These are phyloP conservation scores for Torymus aiolomorphi DNA, from an alignment of 2,888 invertebrate species.

Conservation along the genomic window DNA sequence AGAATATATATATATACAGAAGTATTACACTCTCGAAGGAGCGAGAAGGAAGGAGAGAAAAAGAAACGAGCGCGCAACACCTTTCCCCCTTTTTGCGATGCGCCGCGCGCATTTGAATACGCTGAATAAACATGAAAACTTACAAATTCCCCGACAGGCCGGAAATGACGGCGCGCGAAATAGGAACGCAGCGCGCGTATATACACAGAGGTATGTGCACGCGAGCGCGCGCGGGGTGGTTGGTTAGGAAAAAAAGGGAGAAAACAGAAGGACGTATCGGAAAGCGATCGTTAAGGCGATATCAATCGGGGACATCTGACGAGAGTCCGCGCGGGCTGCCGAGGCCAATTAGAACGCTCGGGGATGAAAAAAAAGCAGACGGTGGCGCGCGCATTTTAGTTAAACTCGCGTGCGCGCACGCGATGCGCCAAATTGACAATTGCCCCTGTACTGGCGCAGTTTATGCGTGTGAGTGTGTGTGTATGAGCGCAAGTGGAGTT, in stretches of 20 bases:
- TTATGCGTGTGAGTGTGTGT: no score
- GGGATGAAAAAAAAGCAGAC: background rate
- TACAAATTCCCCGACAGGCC: conserved; percentile 47
- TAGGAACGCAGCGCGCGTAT: background rate
- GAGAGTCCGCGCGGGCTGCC: conserved; percentile 62
- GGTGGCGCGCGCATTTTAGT: conserved; percentile 61
- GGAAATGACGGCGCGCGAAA: conserved; percentile 49
- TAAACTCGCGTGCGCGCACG: conserved; percentile 58
- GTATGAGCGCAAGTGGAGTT: no score
- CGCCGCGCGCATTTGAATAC: conserved; percentile 46
- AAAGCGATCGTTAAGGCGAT: conserved; percentile 63
- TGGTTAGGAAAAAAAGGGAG: background rate
- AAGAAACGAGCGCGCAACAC: conserved; percentile 9
- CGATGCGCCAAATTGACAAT: conserved; percentile 42
- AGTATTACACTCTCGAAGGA: background rate
- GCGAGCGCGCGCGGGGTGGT: no score
- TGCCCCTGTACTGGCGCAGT: no score
- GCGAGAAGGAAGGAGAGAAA: conserved; percentile 4
- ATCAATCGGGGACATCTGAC: conserved; percentile 70
- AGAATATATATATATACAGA: background rate
- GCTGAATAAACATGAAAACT: conserved; percentile 56
- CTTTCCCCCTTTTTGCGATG: conserved; percentile 40
- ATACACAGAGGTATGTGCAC: background rate
- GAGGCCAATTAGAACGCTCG: conserved; percentile 70
- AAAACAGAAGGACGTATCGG: background rate